These are phyloP conservation scores for Volucella inanis DNA, from an alignment of 2,888 invertebrate species.

Conservation along the genomic window DNA sequence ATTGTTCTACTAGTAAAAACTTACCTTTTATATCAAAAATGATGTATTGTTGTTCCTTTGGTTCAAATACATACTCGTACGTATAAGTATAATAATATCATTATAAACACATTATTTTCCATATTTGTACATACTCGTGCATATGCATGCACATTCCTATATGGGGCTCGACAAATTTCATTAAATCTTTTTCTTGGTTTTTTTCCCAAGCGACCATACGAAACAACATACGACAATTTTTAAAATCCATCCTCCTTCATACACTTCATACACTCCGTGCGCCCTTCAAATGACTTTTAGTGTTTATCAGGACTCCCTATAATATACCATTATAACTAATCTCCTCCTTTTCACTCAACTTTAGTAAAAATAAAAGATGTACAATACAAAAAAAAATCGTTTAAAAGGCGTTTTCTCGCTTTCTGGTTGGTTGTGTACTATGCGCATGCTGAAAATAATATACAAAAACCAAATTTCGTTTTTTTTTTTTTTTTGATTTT, in stretches of 20 bases:
- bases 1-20: too few relatives aligned
- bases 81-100: too few relatives aligned
- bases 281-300: constrained; percentile 45
- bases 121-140: neutral
- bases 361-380: constrained; percentile 1
- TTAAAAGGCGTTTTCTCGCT: constrained; percentile 58
- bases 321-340: neutral
- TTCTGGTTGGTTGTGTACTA: constrained; percentile 54
- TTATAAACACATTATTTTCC: too few relatives aligned
- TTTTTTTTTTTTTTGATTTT: constrained; percentile 26
- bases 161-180: constrained; percentile 1
- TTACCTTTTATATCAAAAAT: too few relatives aligned
- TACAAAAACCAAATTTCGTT: constrained; percentile 31
- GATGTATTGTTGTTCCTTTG: too few relatives aligned
- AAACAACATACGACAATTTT: constrained; percentile 27
- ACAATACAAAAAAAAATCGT: constrained; percentile 11
- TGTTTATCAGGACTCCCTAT: neutral
- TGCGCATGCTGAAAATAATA: constrained; percentile 58
- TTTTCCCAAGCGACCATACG: constrained; percentile 34
- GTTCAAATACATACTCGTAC: too few relatives aligned
- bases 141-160: too few relatives aligned
- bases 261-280: neutral
- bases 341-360: neutral
- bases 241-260: constrained; percentile 5
- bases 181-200: constrained; percentile 11